These are phyloP conservation scores for Heliconius erato DNA, from an alignment of 2,888 invertebrate species.

Conservation along the genomic window DNA sequence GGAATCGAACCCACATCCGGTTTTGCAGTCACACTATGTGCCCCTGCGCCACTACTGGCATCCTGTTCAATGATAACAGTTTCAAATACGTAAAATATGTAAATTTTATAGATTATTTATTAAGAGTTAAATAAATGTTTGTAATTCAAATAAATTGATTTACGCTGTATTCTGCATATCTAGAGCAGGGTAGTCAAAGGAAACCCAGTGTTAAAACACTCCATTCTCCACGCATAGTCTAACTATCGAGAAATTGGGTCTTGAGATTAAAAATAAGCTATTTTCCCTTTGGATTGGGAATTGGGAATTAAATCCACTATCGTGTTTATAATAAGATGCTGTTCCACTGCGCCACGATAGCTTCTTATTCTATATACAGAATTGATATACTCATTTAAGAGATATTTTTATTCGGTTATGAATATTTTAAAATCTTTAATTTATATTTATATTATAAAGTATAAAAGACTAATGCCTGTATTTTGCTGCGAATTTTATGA, in stretches of 20 bases:
- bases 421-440: too few relatives aligned
- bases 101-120: neutral
- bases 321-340: too few relatives aligned
- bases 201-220: neutral
- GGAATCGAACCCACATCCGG: too few relatives aligned
- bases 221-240: neutral
- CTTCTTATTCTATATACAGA: neutral
- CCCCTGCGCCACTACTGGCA: too few relatives aligned
- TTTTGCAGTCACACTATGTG: too few relatives aligned
- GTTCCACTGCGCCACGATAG: too few relatives aligned
- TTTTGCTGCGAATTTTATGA: constrained; percentile 9
- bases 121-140: neutral
- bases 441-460: too few relatives aligned
- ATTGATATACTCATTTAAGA: neutral
- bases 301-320: too few relatives aligned
- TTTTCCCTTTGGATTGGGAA: neutral
- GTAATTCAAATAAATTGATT: neutral
- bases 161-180: neutral
- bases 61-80: too few relatives aligned
- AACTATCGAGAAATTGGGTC: neutral
- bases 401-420: too few relatives aligned
- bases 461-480: too few relatives aligned
- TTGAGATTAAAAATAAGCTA: neutral
- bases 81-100: too few relatives aligned
- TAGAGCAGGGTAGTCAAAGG: neutral